Percentiles rank a stretch among this genome's conserved stretches.
Conservation (phyloP, 1,140 invertebrate genomes). For the Hycleus phaleratus region DNA sequence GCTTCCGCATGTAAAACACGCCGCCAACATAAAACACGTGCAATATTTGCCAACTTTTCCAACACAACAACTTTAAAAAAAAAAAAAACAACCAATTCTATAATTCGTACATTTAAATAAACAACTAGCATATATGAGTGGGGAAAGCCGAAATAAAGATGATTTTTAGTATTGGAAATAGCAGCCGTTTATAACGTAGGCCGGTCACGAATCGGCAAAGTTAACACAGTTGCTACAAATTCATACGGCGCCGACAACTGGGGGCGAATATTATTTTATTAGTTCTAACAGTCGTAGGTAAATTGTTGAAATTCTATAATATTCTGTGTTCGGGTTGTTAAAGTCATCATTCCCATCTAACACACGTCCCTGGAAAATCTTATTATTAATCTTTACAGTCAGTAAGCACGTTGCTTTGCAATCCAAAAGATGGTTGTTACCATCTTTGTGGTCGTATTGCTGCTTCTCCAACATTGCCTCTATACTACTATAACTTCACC, state of each 20-base stretch:
- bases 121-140: too few relatives aligned
- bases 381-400: constrained; percentile 35
- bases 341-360: constrained; percentile 30
- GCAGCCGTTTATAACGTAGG: too few relatives aligned
- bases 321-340: constrained; percentile 22
- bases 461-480: constrained; percentile 20
- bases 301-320: constrained; percentile 5
- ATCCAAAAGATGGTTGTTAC: constrained; percentile 21
- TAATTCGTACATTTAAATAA: too few relatives aligned
- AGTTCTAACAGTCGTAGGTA: constrained; percentile 12
- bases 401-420: constrained; percentile 29
- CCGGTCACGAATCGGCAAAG: too few relatives aligned
- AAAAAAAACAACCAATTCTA: too few relatives aligned
- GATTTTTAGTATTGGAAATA: too few relatives aligned
- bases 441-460: constrained; percentile 25
- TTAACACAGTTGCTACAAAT: too few relatives aligned
- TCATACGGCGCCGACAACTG: too few relatives aligned
- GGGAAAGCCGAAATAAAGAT: too few relatives aligned
- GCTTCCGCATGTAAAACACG: constrained; percentile 18
- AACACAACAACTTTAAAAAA: too few relatives aligned
- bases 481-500: constrained; percentile 2
- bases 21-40: background rate
- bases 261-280: constrained; percentile 13
- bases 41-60: background rate
- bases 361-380: constrained; percentile 32